Evolutionary conservation across 2,113 vertebrate species (phyloP).

Genomic region (Alosa alosa): DNA sequence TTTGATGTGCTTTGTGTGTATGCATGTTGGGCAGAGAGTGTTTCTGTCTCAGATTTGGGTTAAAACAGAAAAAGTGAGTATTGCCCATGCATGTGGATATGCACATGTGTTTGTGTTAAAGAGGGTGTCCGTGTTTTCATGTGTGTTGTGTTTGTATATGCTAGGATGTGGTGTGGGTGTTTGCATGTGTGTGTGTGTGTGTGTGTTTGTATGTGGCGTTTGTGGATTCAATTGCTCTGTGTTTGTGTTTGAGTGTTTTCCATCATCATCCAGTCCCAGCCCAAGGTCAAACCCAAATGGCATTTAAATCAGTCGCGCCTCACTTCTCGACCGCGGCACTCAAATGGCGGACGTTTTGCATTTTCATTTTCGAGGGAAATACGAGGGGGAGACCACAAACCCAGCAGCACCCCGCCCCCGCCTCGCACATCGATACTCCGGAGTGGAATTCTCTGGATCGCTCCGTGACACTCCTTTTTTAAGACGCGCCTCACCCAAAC

Average conservation of each 20-base stretch:
- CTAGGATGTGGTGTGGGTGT: background rate
- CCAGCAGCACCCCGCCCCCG: background rate
- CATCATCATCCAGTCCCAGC: background rate
- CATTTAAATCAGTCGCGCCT: constrained; percentile 48
- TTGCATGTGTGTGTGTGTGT: background rate
- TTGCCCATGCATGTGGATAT: background rate
- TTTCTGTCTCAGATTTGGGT: too few species aligned
- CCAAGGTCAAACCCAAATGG: constrained; percentile 47
- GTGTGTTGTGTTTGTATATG: too few species aligned
- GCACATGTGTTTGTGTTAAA: background rate
- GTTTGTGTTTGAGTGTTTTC: constrained; percentile 11
- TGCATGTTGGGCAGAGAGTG: background rate
- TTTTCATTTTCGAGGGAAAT: constrained; percentile 43
- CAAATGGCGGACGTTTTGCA: constrained; percentile 38
- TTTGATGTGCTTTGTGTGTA: background rate
- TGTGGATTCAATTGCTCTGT: background rate
- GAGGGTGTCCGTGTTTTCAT: background rate
- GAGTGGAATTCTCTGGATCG: background rate
- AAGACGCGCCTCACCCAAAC: background rate
- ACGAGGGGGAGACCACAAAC: constrained; percentile 27
- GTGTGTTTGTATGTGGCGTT: background rate
- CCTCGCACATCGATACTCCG: background rate
- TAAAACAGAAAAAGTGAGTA: background rate
- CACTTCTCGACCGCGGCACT: constrained; percentile 16
- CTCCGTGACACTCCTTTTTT: background rate